Percentiles rank a stretch among this genome's conserved stretches.
These are phyloP conservation scores for Odontamblyopus lacepedii DNA, from an alignment of 2,797 vertebrate species.

Conservation along the genomic window DNA sequence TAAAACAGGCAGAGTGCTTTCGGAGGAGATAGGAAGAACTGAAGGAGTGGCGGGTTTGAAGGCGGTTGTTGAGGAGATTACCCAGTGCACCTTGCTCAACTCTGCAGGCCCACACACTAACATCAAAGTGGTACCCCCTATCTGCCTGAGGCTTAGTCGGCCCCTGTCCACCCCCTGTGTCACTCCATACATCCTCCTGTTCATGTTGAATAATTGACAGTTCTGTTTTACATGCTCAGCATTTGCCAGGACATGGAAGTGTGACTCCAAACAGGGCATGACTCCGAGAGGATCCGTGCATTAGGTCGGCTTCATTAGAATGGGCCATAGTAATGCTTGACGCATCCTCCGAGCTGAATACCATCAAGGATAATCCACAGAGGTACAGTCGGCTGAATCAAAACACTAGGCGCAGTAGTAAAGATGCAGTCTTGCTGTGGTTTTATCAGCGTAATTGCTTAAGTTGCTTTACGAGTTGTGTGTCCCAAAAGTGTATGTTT, in stretches of 20 bases:
- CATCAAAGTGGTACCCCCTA: conserved; percentile 77
- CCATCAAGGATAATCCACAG: conserved; percentile 48
- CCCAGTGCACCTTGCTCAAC: conserved; percentile 75
- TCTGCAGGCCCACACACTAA: conserved; percentile 78
- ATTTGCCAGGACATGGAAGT: conserved; percentile 79
- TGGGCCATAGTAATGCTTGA: conserved; percentile 55
- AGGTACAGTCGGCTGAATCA: conserved; percentile 47
- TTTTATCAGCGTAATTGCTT: conserved; percentile 68
- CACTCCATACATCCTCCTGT: conserved; percentile 80
- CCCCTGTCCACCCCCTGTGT: conserved; percentile 77
- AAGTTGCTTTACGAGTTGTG: conserved; percentile 56
- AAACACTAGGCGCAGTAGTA: conserved; percentile 44
- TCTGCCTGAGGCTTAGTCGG: conserved; percentile 79
- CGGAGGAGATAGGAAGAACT: conserved; percentile 42
- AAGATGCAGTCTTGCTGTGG: conserved; percentile 52
- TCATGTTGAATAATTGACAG: conserved; percentile 82
- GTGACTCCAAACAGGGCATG: conserved; percentile 78
- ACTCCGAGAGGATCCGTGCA: conserved; percentile 66
- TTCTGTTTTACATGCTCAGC: conserved; percentile 82
- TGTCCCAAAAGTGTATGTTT: conserved; percentile 61
- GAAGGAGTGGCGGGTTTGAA: conserved; percentile 39
- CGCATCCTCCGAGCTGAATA: conserved; percentile 56
- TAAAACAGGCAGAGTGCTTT: conserved; percentile 42
- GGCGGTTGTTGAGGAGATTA: conserved; percentile 64
- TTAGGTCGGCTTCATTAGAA: conserved; percentile 72